Evolutionary conservation across 2,113 vertebrate species (phyloP).

Genomic region (Riparia riparia): DNA sequence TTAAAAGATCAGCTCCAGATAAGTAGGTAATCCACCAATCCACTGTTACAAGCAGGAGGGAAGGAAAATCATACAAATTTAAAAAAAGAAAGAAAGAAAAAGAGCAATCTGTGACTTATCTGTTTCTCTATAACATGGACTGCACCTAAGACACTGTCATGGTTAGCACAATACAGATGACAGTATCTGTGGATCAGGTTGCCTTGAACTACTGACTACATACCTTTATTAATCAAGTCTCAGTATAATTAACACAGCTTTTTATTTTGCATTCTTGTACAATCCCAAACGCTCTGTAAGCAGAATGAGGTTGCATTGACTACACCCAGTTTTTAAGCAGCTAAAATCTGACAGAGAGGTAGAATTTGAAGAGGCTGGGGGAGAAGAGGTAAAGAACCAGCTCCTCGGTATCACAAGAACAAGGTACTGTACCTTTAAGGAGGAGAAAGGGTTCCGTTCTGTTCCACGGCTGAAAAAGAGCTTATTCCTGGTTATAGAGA

Average conservation of each 20-base stretch:
- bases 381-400: background rate
- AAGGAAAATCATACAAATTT: background rate
- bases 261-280: background rate
- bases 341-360: background rate
- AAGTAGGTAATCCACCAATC: conserved; percentile 2
- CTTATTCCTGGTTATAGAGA: conserved; percentile 81
- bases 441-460: conserved; percentile 58
- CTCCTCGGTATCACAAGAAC: conserved; percentile 14
- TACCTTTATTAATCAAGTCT: conserved; percentile 15
- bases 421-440: conserved; percentile 86
- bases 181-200: background rate
- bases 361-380: background rate
- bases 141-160: background rate
- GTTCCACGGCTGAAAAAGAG: conserved; percentile 72
- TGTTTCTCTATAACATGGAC: background rate
- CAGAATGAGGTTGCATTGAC: background rate
- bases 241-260: background rate
- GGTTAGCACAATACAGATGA: background rate
- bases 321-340: conserved; percentile 34
- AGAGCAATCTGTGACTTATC: background rate
- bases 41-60: background rate
- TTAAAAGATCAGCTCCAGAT: conserved; percentile 17
- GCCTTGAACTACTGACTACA: background rate
- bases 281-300: background rate
- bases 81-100: background rate